Base-by-base conservation (phyloP, 2,113 vertebrate species). In the Bucco capensis region DNA sequence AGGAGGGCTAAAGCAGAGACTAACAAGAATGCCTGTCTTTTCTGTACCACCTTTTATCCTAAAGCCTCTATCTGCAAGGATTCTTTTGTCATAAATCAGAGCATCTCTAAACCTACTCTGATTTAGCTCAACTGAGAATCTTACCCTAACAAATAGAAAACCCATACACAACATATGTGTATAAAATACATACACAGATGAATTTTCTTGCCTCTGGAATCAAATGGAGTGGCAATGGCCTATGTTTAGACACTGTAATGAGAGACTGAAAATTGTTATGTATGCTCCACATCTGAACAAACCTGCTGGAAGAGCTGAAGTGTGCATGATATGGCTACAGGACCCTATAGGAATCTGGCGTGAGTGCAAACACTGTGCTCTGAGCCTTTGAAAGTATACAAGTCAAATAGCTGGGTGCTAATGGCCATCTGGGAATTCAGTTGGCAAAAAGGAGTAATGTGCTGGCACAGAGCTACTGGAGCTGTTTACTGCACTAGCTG, bases 351-450 rank as follows among this genome's bases (percentile, higher is more conserved):
- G 85, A 71, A 75, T 70, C 70, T 94, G 88, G 80, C 16, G 0
- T n/a, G 56, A 35, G 3, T 5, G 76, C 51, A 74, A 44, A 33
- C 19, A 8, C 50, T 54, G 57, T 1, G 9, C 60, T 70, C 74
- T 2, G 9, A 76, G 67, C n/a, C 72, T 65, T 37, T 81, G 30
- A 9, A 89, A 66, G 35, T 14, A 35, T n/a, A 11, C 44, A 49
- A 65, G 72, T 77, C 58, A 66, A 67, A 67, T 93, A 71, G 65
- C 86, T 86, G 83, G 73, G 88, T 69, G 80, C 76, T 92, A 81
- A 92, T 69, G 86, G 83, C 92, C 92, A 88, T 90, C 86, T 92
- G 88, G 92, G 93, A 90, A 65, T 84, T 65, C 19, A 28, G 6
- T 0, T 78, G 72, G 80, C 72, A 81, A 30, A 90, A 78, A 75